Evolutionary conservation across 2,797 vertebrate species (phyloP), one percentile per base, ranked within the genome.

Genomic region (Huso huso): DNA sequence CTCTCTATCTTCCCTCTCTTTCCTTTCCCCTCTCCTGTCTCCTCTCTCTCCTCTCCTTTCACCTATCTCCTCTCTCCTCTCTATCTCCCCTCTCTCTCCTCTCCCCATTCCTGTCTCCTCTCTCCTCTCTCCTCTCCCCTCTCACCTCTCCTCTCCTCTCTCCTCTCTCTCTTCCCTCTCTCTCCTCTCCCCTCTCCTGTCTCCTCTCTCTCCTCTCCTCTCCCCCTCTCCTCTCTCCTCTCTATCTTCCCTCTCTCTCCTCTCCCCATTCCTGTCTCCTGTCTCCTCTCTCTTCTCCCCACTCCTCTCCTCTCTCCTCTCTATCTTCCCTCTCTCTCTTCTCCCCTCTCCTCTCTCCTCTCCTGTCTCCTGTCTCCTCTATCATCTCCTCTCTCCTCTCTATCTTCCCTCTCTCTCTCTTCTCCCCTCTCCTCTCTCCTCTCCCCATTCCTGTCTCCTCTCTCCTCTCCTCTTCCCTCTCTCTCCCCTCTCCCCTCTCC

Each of bases 61-160:
- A n/a, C n/a, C n/a, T 64, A 6, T 62, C 62, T 48, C 59, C n/a
- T 51, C 61, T 12, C 49, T n/a, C n/a, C 64, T 61, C 64, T 49
- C 49, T 18, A 6, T 55, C 64, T 50, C 49, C 12, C 8, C 50
- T n/a, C 8, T 49, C 66, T 10, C 62, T 57, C 18, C 58, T 0
- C 8, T 15, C 51, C 37, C 58, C 53, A 51, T 7, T 57, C 52
- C 62, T 48, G 3, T 13, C 49, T n/a, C 49, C 68, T 11, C 57
- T 64, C 58, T 51, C 11, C 58, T 51, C 11, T 48, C 48, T 8
- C 51, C 12, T 9, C 63, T 50, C n/a, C 37, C 2, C 15, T 7
- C n/a, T 6, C 11, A 10, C 10, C 13, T 62, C 62, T 48, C 10
- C 13, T 62, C 62, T 48, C 59, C n/a, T 51, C 61, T 12, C 49